These are phyloP conservation scores for Belgica antarctica DNA, from an alignment of 2,888 invertebrate genomes.

Conservation along the genomic window DNA sequence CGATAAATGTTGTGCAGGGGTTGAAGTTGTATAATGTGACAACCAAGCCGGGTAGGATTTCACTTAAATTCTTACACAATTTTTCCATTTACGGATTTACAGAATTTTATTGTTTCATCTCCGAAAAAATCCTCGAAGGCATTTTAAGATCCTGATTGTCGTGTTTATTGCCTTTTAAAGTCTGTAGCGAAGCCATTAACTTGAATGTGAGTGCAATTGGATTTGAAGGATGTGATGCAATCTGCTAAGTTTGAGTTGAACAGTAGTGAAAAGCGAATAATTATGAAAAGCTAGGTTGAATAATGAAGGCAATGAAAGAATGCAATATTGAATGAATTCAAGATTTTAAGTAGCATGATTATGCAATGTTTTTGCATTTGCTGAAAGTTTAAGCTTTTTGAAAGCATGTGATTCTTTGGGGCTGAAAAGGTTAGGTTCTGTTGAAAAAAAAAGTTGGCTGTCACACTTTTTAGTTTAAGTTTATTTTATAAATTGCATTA, in stretches of 20 bases:
- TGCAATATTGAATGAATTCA: too few species aligned
- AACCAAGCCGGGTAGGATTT: constrained; percentile 27
- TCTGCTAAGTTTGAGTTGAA: neutral
- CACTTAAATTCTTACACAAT: constrained; percentile 41
- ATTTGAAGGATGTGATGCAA: constrained; percentile 14
- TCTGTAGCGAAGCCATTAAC: constrained; percentile 1
- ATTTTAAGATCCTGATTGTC: neutral
- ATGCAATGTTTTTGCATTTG: too few species aligned
- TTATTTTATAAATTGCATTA: too few species aligned
- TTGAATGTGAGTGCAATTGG: constrained; percentile 24
- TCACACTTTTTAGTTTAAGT: too few species aligned
- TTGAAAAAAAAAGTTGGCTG: too few species aligned
- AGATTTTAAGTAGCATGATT: too few species aligned
- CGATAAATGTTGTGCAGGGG: neutral
- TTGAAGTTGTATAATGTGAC: constrained; percentile 17
- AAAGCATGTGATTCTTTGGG: too few species aligned
- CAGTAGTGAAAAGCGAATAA: too few species aligned
- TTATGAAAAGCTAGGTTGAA: too few species aligned
- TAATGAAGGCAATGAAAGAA: too few species aligned
- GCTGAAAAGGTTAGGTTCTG: too few species aligned
- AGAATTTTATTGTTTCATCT: constrained; percentile 30
- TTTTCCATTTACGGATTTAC: constrained; percentile 43
- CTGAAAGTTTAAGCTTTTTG: too few species aligned
- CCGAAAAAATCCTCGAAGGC: constrained; percentile 12
- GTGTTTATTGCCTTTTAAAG: neutral